Percentiles rank a stretch among this genome's conserved stretches.
Evolutionary conservation across 2,888 invertebrate species (phyloP).

Genomic region (Drosophila tripunctata): DNA sequence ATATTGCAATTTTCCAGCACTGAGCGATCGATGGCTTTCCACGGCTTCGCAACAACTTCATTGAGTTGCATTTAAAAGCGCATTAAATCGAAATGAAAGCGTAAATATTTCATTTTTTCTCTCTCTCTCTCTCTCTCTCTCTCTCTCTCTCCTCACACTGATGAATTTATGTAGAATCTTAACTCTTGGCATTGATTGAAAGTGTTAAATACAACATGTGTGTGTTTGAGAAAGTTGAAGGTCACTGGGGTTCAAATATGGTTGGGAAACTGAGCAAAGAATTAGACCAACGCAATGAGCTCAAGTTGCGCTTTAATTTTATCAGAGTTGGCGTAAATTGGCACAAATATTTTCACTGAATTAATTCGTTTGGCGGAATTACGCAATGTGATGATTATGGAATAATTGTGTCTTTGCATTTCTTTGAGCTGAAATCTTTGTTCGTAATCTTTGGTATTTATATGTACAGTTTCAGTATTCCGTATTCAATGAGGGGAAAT

Average conservation of each 20-base stretch:
- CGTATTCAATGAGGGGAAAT: conserved; percentile 59
- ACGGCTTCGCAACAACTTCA: conserved; percentile 32
- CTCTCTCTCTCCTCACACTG: no score
- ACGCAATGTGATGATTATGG: not conserved
- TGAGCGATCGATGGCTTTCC: conserved; percentile 29
- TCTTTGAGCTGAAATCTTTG: conserved; percentile 20
- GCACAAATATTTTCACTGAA: no score
- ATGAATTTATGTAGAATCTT: conserved; percentile 50
- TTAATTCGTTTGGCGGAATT: conserved; percentile 21
- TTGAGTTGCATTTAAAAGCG: conserved; percentile 67
- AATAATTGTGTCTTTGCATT: not conserved
- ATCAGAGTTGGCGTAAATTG: conserved; percentile 34
- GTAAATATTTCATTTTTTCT: conserved; percentile 59
- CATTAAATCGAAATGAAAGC: conserved; percentile 77
- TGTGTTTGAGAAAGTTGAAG: conserved; percentile 58
- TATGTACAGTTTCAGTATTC: no score
- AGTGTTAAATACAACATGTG: conserved; percentile 55
- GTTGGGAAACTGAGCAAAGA: conserved; percentile 23
- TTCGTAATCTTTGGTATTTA: conserved; percentile 15
- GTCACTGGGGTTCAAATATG: conserved; percentile 45
- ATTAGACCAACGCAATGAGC: conserved; percentile 15
- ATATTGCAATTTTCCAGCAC: conserved; percentile 55
- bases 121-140: no score
- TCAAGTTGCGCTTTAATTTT: conserved; percentile 32
- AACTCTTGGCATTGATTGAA: conserved; percentile 41